phyloP scores from a whole-genome alignment of 1,140 invertebrate species.

The Drosophila sproati region DNA sequence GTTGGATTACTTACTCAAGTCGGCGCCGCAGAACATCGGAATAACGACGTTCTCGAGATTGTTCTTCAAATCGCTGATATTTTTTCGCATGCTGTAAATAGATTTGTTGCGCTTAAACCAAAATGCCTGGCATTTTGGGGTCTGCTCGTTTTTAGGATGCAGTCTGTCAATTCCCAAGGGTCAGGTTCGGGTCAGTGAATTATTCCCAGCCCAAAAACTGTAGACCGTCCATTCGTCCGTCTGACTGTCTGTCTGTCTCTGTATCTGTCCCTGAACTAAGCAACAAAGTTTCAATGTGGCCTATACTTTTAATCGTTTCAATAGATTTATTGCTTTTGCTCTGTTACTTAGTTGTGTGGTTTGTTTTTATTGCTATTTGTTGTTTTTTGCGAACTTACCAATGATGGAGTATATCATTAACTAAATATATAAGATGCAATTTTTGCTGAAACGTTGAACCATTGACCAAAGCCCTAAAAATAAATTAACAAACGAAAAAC shows the following conservation, averaged over 20 bases:
- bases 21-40: conserved; percentile 97
- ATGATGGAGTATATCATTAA: conserved; percentile 98
- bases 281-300: conserved; percentile 12
- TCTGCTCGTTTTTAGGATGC: not conserved
- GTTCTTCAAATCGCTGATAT: conserved; percentile 95
- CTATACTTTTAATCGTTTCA: not conserved
- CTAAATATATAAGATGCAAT: conserved; percentile 98
- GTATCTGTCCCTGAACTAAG: conserved; percentile 21
- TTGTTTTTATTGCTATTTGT: conserved; percentile 19
- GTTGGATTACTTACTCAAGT: conserved; percentile 87
- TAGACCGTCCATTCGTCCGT: not conserved
- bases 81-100: conserved; percentile 93
- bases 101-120: conserved; percentile 54
- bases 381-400: conserved; percentile 90
- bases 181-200: not conserved
- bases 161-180: conserved; percentile 16
- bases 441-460: conserved; percentile 94
- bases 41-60: conserved; percentile 96
- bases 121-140: conserved; percentile 3
- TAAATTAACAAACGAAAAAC: conserved; percentile 84
- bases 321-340: not conserved
- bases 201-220: not conserved
- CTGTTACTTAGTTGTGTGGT: conserved; percentile 15
- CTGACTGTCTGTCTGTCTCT: not conserved
- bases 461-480: conserved; percentile 90